phyloP scores from a whole-genome alignment of 2,888 invertebrate genomes.

The Noctua fimbriata region DNA sequence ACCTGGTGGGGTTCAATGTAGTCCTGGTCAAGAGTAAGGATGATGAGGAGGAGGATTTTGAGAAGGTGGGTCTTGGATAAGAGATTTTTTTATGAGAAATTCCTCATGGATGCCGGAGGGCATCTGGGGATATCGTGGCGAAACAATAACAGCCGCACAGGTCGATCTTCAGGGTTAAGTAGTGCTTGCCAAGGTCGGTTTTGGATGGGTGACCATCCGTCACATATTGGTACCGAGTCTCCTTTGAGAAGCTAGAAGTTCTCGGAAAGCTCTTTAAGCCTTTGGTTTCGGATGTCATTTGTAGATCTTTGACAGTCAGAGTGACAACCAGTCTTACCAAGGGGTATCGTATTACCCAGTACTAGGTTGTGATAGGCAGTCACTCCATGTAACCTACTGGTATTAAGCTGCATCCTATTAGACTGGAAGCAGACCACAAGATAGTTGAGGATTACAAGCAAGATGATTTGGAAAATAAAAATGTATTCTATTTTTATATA shows the following conservation, averaged over 20 bases:
- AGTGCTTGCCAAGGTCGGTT: not conserved
- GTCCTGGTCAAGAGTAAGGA: slow-evolving; percentile 74
- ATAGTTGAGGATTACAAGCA: not conserved
- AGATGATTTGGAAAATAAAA: not conserved
- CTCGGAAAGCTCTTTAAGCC: not conserved
- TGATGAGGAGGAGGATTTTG: slow-evolving; percentile 80
- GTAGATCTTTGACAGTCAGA: not conserved
- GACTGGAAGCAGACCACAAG: not conserved
- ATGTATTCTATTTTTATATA: too few species aligned
- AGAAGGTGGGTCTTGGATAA: slow-evolving; percentile 49
- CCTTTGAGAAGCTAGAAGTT: not conserved
- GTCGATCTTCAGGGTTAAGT: not conserved
- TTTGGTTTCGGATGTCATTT: not conserved
- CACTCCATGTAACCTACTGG: not conserved
- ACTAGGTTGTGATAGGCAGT: not conserved
- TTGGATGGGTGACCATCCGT: not conserved
- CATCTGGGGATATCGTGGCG: not conserved
- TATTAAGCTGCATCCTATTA: not conserved
- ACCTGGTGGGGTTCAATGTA: slow-evolving; percentile 82
- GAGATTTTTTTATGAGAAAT: not conserved
- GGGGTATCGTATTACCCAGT: not conserved
- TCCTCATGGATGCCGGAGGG: not conserved
- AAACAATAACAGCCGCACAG: not conserved
- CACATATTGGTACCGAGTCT: too few species aligned
- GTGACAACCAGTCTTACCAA: not conserved